Conservation (phyloP, 2,113 vertebrate species). For the Jacana jacana region DNA sequence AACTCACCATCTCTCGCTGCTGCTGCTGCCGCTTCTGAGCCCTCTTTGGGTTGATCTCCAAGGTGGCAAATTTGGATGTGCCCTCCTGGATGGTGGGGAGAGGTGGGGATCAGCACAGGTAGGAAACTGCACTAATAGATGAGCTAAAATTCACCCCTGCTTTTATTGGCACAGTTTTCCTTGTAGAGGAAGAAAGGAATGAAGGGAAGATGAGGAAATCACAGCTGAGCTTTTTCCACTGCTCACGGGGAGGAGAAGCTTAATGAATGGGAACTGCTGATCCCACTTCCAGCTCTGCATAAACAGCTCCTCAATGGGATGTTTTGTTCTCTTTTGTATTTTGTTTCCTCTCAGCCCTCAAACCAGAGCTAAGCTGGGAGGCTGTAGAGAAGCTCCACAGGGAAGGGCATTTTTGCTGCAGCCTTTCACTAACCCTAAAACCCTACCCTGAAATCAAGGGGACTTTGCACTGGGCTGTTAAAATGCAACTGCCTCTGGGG, state of each 20-base stretch:
- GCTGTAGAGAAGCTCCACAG: not conserved
- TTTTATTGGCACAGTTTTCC: not conserved
- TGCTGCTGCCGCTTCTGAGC: constrained; percentile 92
- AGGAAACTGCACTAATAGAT: not conserved
- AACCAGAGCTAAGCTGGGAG: not conserved
- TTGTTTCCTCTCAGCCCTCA: not conserved
- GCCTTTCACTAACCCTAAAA: not conserved
- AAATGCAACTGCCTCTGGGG: not conserved
- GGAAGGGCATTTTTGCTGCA: not conserved
- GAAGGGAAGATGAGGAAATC: not conserved
- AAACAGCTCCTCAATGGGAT: not conserved
- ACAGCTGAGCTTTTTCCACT: not conserved
- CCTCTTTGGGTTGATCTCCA: constrained; percentile 94
- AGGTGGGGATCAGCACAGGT: not conserved
- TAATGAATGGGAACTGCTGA: not conserved
- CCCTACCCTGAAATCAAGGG: not conserved
- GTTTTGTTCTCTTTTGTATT: not conserved
- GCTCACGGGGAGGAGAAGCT: not conserved
- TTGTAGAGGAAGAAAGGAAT: not conserved
- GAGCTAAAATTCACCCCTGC: not conserved
- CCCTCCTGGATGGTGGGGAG: constrained; percentile 81
- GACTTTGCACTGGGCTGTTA: not conserved
- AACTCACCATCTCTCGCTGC: constrained; percentile 90
- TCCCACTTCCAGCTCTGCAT: not conserved
- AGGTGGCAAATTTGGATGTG: constrained; percentile 96